Evolutionary conservation across 2,888 invertebrate species (phyloP).

Genomic region (Dryococelus australis): DNA sequence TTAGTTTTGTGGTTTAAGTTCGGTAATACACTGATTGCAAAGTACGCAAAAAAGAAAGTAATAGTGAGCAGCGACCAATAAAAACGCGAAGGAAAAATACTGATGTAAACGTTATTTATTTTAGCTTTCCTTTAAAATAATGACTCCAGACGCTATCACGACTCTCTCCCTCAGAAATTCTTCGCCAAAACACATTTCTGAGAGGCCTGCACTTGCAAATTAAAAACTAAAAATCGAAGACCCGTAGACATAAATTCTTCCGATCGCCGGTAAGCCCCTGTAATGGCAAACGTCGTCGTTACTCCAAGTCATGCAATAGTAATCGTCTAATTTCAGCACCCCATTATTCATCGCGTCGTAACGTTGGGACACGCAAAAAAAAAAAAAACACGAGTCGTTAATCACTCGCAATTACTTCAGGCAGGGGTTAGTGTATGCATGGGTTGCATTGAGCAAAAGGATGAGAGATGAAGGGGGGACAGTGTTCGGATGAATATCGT

Average conservation of each 20-base stretch:
- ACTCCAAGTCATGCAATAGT: neutral
- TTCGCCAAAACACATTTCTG: neutral
- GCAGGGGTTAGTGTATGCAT: no score
- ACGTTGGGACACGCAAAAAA: neutral
- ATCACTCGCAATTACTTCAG: neutral
- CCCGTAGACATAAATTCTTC: neutral
- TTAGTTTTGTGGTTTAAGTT: no score
- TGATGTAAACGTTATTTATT: no score
- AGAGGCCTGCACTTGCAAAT: neutral
- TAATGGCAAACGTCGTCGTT: neutral
- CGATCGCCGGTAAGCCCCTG: neutral
- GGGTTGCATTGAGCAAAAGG: neutral
- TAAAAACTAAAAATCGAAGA: neutral
- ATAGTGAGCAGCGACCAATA: no score
- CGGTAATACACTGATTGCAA: no score
- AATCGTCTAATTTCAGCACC: conserved; percentile 16
- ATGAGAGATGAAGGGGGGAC: neutral
- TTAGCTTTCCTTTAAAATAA: neutral
- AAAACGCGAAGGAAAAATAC: no score
- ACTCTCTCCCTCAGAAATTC: neutral
- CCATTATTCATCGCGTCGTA: neutral
- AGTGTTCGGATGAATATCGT: neutral
- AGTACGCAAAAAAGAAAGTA: no score
- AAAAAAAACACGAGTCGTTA: neutral
- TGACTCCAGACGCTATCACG: neutral